These are phyloP conservation scores for Heterohyrax brucei DNA, from an alignment of 2,797 vertebrate genomes.

Conservation along the genomic window DNA sequence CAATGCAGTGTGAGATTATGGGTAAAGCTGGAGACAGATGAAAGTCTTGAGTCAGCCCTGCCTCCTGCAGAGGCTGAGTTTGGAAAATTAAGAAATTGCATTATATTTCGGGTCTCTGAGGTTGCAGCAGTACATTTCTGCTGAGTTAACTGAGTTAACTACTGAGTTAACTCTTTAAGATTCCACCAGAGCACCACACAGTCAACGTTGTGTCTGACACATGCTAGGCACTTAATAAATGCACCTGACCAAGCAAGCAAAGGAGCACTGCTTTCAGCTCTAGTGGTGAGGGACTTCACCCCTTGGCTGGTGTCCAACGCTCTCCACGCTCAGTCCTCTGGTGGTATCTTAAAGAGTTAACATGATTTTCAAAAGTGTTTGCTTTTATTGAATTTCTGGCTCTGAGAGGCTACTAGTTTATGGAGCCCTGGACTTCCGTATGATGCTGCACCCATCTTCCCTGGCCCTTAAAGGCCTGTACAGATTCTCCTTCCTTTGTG, in stretches of 20 bases:
- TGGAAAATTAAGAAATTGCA: fast-evolving
- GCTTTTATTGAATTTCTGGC: neutral
- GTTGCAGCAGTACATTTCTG: fast-evolving
- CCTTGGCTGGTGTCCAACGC: neutral
- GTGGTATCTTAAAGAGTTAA: neutral
- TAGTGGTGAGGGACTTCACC: neutral
- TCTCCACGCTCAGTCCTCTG: neutral
- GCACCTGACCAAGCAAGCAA: neutral
- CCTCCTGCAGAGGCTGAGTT: fast-evolving
- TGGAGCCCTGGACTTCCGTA: neutral
- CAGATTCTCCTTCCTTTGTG: neutral
- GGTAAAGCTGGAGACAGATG: fast-evolving
- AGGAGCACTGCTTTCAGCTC: neutral
- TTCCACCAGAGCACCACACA: too few relatives aligned
- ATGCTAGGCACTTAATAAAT: fast-evolving
- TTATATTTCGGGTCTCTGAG: neutral
- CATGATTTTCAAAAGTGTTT: neutral
- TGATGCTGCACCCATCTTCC: fast-evolving
- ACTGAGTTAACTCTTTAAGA: too few relatives aligned
- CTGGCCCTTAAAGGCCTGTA: neutral
- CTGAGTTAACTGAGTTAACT: too few relatives aligned
- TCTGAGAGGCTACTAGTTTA: neutral
- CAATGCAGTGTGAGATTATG: neutral
- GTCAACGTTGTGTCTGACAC: too few relatives aligned
- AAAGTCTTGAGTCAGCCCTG: neutral